Base-by-base conservation (phyloP, 2,888 invertebrate species). In the Monochamus alternatus region DNA sequence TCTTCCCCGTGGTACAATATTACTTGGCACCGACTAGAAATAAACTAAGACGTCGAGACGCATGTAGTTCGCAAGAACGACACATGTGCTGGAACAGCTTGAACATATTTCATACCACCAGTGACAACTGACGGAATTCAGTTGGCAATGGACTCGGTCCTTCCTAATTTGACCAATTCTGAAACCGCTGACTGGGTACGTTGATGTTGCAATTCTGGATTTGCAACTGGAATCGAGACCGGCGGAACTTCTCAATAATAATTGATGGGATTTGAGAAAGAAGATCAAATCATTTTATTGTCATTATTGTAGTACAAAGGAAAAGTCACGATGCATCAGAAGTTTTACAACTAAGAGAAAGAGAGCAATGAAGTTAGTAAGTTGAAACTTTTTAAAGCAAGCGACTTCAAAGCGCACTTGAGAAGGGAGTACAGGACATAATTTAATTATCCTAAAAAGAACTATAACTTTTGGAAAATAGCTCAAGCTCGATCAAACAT, bases 161-260 rank as follows among this genome's bases (percentile, higher is more conserved):
- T 74, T 79, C 79, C 77, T 84, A 84, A 84, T 84, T 84, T 84
- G 82, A 81, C 84, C 84, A 84, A 84, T 84, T 84, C 79, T 59
- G 76, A 80, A 83, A 83, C 80, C 81, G 84, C 84, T 82, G 84
- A 84, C 82, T 81, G 76, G 69, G 79, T 71, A 79, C 79, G 80
- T 75, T 78, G 80, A 79, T 80, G 79, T 73, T 78, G 78, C 78
- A 75, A 72, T 75, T 74, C 75, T 32, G 70, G 71, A 78, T 77
- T 73, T 73, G 69, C 67, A 76, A 55, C 51, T 47, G 66, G 44
- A 73, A 67, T 65, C 64, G 67, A 68, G 77, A 69, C 55, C 58
- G n/a, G 64, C 75, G 52, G 75, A 66, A 75, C 65, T 75, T 65
- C 70, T 78, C 76, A 72, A 73, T 75, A 72, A 73, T 75, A 80